Percentiles rank a stretch among this genome's conserved stretches.
Conservation (phyloP, 2,888 invertebrate genomes). For the Lymantria dispar region DNA sequence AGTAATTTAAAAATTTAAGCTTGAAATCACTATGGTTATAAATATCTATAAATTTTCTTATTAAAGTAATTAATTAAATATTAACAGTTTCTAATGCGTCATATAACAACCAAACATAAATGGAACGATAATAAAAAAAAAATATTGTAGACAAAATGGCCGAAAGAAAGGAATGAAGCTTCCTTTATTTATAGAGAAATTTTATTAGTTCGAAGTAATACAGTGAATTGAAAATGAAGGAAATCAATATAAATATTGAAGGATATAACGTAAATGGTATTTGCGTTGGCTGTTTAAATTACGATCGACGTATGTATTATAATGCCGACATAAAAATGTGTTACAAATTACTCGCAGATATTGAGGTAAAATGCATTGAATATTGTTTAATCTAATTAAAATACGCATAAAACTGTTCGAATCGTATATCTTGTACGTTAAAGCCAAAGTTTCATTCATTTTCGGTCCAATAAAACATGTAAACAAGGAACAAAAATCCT, state of each 20-base stretch:
- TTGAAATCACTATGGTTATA: too few relatives aligned
- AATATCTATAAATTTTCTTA: too few relatives aligned
- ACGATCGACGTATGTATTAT: constrained; percentile 68
- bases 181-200: constrained; percentile 50
- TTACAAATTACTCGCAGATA: constrained; percentile 60
- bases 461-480: constrained; percentile 28
- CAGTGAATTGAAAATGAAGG: constrained; percentile 53
- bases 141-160: too few relatives aligned
- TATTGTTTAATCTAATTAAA: background rate
- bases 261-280: constrained; percentile 76
- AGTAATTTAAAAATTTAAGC: too few relatives aligned
- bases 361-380: constrained; percentile 59
- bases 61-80: too few relatives aligned
- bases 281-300: constrained; percentile 73
- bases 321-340: constrained; percentile 53
- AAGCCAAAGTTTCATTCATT: constrained; percentile 31
- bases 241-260: constrained; percentile 75
- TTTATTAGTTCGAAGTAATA: constrained; percentile 20
- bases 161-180: constrained; percentile 71
- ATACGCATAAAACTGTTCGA: background rate
- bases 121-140: too few relatives aligned
- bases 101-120: too few relatives aligned
- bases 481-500: constrained; percentile 64
- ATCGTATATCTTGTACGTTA: background rate
- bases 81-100: too few relatives aligned